Conservation (phyloP, 1,140 invertebrate genomes). For the Fopius arisanus region DNA sequence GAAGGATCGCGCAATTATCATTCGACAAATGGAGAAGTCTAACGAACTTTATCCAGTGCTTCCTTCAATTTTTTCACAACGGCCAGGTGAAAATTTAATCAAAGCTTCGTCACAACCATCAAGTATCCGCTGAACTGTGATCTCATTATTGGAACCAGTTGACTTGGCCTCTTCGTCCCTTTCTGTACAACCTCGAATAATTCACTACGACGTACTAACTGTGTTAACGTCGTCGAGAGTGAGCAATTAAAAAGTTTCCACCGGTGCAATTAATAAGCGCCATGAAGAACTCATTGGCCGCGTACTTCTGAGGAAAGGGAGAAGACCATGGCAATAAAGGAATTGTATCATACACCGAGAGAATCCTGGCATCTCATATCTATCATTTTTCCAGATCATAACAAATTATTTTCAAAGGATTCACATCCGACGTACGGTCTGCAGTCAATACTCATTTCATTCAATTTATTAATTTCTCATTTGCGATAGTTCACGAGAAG, state of each 20-base stretch:
- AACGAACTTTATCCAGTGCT: neutral
- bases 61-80: neutral
- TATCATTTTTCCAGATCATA: too few relatives aligned
- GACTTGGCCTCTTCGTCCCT: neutral
- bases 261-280: slow-evolving; percentile 14
- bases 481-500: too few relatives aligned
- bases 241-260: slow-evolving; percentile 26
- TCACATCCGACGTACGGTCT: too few relatives aligned
- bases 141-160: slow-evolving; percentile 10
- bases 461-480: too few relatives aligned
- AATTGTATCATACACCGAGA: neutral
- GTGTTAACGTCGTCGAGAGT: slow-evolving; percentile 3
- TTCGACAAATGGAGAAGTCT: neutral
- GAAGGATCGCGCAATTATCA: neutral
- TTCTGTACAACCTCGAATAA: neutral
- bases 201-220: slow-evolving; percentile 6
- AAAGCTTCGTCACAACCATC: neutral
- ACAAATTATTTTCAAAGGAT: too few relatives aligned
- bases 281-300: neutral
- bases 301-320: neutral
- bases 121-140: neutral
- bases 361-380: neutral
- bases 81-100: neutral
- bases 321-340: neutral
- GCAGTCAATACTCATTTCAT: too few relatives aligned